Percentiles rank a stretch among this genome's conserved stretches.
Conservation (phyloP, 37 sponge, comb jelly and placozoan genomes). For the Spongilla lacustris region DNA sequence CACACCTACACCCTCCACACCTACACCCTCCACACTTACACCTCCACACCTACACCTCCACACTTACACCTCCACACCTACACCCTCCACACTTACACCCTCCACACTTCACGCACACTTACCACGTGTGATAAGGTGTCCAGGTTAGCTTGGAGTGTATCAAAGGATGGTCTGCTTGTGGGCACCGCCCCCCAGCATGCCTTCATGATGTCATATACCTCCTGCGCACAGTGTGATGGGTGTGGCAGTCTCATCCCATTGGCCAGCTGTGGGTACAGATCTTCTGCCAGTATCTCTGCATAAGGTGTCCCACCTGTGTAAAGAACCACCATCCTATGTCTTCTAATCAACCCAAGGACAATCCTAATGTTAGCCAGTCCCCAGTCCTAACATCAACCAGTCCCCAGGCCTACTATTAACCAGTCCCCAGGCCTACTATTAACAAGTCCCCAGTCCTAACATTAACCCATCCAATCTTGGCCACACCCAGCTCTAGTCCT, state of each 20-base stretch:
- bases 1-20: background rate
- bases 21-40: no score
- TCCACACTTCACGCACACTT: slow-evolving; percentile 15
- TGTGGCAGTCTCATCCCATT: slow-evolving; percentile 62
- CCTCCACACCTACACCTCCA: no score
- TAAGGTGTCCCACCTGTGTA: slow-evolving; percentile 62
- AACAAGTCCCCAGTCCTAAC: no score
- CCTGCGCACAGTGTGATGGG: slow-evolving; percentile 63
- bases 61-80: background rate
- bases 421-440: no score
- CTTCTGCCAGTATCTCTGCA: slow-evolving; percentile 25
- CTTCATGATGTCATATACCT: slow-evolving; percentile 71
- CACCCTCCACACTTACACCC: background rate
- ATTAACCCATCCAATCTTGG: no score
- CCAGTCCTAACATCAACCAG: no score
- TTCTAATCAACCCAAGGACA: no score
- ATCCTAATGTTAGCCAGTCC: no score
- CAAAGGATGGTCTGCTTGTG: slow-evolving; percentile 49
- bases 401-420: no score
- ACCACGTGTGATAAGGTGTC: slow-evolving; percentile 32
- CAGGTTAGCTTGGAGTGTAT: slow-evolving; percentile 40
- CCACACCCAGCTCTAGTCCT: no score
- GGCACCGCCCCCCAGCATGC: slow-evolving; percentile 59
- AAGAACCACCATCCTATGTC: no score
- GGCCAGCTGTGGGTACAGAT: slow-evolving; percentile 49